A percentile compares a stretch with the other conserved stretches of the same genome.
Evolutionary conservation across 2,113 vertebrate species (phyloP).

Genomic region (Spea multiplicata): DNA sequence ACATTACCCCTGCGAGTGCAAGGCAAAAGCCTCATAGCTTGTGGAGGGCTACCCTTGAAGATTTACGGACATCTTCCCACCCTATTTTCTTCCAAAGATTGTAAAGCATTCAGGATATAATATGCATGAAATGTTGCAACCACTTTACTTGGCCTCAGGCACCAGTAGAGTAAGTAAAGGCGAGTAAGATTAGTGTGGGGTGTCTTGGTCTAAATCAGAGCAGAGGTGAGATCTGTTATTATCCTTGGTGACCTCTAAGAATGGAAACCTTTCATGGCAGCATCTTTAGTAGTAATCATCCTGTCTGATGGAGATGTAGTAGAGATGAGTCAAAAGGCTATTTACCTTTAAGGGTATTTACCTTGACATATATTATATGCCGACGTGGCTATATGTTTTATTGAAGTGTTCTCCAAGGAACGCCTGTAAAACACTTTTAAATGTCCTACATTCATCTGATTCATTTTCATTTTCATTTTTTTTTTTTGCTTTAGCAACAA

Average conservation of each 20-base stretch:
- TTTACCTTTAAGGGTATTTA: constrained; percentile 21
- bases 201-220: constrained; percentile 27
- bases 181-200: not conserved
- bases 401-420: too few species aligned
- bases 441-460: too few species aligned
- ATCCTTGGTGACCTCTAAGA: constrained; percentile 35
- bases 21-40: not conserved
- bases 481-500: too few species aligned
- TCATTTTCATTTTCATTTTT: too few species aligned
- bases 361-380: not conserved
- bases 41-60: not conserved
- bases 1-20: too few species aligned
- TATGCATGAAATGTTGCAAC: constrained; percentile 8
- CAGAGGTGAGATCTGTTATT: constrained; percentile 47
- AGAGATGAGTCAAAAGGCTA: constrained; percentile 34
- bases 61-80: not conserved
- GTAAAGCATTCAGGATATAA: not conserved
- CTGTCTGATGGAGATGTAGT: constrained; percentile 26
- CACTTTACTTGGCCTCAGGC: constrained; percentile 14
- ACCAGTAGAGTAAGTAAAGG: not conserved
- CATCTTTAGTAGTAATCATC: constrained; percentile 12
- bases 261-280: constrained; percentile 31
- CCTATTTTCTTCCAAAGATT: constrained; percentile 14
- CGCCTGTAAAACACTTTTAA: too few species aligned
- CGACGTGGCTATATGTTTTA: not conserved